Conservation (phyloP, 2,797 vertebrate genomes). For the Cynodonichthys magdalenae region DNA sequence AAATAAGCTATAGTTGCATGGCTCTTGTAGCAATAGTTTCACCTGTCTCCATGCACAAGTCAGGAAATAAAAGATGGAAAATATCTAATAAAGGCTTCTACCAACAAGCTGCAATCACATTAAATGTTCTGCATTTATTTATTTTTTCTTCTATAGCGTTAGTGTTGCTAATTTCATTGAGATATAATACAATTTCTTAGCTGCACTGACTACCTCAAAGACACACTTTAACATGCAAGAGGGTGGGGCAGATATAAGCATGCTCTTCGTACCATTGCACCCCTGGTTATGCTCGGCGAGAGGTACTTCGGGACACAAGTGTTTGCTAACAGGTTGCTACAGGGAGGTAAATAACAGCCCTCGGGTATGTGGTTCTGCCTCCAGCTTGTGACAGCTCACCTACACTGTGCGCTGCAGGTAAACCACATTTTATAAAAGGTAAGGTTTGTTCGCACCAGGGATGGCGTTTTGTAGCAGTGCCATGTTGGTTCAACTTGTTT, state of each 20-base stretch:
- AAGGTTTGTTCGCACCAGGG: constrained; percentile 14
- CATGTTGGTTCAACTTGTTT: constrained; percentile 11
- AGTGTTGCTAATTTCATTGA: too few species aligned
- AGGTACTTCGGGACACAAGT: constrained; percentile 21
- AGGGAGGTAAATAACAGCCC: constrained; percentile 53
- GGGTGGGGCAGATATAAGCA: constrained; percentile 34
- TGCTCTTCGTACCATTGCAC: constrained; percentile 25
- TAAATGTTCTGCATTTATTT: too few species aligned
- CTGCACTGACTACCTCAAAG: constrained; percentile 20
- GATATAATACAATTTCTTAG: too few species aligned
- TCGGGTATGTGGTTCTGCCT: constrained; percentile 39
- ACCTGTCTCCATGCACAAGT: too few species aligned
- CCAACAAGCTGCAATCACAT: too few species aligned
- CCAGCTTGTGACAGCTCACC: constrained; percentile 13
- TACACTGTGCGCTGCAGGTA: constrained; percentile 24
- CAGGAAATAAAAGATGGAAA: too few species aligned
- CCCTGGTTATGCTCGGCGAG: constrained; percentile 34
- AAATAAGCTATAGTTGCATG: too few species aligned
- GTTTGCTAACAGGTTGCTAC: constrained; percentile 37
- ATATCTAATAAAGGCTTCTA: too few species aligned
- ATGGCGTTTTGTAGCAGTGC: constrained; percentile 5
- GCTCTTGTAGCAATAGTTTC: too few species aligned
- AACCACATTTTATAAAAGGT: constrained; percentile 28
- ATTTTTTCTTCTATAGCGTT: too few species aligned
- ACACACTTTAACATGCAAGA: constrained; percentile 57